Conservation (phyloP, 2,888 invertebrate genomes). For the Phoenoteleia sp. region DNA sequence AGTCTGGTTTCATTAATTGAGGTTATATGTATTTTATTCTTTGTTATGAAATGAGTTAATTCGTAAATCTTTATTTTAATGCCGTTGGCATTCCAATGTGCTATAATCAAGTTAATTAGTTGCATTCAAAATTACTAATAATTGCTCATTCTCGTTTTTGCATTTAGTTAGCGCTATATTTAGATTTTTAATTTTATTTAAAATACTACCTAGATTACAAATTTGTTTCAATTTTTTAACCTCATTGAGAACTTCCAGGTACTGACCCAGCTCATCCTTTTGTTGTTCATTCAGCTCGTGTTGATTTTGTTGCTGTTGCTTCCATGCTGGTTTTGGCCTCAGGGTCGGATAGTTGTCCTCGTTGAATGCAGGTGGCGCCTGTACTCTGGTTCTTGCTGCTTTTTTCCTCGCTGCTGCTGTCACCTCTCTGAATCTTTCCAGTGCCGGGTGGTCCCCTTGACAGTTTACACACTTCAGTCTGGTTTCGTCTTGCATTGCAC, state of each 20-base stretch:
- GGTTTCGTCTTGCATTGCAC: too few relatives aligned
- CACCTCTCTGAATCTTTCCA: too few relatives aligned
- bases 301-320: too few relatives aligned
- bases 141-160: background rate
- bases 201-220: background rate
- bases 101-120: background rate
- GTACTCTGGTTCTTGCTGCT: too few relatives aligned
- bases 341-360: too few relatives aligned
- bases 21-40: background rate
- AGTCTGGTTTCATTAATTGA: slow-evolving; percentile 8
- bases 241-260: background rate
- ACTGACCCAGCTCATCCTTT: background rate
- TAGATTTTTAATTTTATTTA: background rate
- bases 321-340: too few relatives aligned
- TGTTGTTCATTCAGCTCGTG: background rate
- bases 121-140: background rate
- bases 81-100: slow-evolving; percentile 22
- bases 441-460: too few relatives aligned
- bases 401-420: too few relatives aligned
- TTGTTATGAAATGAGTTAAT: background rate
- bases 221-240: background rate
- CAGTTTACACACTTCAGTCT: too few relatives aligned
- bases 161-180: background rate
- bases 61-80: background rate
- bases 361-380: too few relatives aligned